These are phyloP conservation scores for Antrozous pallidus DNA, from an alignment of 2,797 vertebrate species.

Conservation along the genomic window DNA sequence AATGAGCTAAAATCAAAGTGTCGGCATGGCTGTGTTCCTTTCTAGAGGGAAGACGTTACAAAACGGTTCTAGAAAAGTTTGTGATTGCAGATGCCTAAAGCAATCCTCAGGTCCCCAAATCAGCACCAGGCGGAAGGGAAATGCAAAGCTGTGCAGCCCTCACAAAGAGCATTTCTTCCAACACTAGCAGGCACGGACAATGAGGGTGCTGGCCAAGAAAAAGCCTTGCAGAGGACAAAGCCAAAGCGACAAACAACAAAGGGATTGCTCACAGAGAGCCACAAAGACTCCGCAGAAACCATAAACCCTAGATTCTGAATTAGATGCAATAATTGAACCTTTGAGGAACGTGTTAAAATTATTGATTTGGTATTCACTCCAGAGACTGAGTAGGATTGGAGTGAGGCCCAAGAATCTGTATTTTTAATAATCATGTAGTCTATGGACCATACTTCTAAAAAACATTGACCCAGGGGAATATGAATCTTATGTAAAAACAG, in stretches of 20 bases:
- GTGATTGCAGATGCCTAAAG: not conserved
- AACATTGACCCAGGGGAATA: not conserved
- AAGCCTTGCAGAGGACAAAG: not conserved
- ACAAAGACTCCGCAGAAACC: not conserved
- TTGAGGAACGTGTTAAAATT: not conserved
- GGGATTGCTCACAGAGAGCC: not conserved
- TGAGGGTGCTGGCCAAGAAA: not conserved
- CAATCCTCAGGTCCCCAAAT: not conserved
- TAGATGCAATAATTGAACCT: not conserved
- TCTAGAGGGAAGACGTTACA: not conserved
- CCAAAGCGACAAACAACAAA: not conserved
- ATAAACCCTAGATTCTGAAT: not conserved
- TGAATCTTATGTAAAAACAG: not conserved
- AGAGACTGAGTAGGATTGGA: not conserved
- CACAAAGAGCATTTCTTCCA: not conserved
- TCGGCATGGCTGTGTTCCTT: not conserved
- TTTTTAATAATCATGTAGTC: not conserved
- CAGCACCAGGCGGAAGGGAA: not conserved
- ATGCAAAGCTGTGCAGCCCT: not conserved
- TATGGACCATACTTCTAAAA: not conserved
- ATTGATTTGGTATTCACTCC: not conserved
- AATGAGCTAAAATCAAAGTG: not conserved
- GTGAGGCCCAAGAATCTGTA: not conserved
- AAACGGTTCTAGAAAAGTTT: not conserved
- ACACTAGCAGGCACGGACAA: not conserved